Base-by-base conservation (phyloP, 1,140 invertebrate genomes). In the Drosophila fuyamai region DNA sequence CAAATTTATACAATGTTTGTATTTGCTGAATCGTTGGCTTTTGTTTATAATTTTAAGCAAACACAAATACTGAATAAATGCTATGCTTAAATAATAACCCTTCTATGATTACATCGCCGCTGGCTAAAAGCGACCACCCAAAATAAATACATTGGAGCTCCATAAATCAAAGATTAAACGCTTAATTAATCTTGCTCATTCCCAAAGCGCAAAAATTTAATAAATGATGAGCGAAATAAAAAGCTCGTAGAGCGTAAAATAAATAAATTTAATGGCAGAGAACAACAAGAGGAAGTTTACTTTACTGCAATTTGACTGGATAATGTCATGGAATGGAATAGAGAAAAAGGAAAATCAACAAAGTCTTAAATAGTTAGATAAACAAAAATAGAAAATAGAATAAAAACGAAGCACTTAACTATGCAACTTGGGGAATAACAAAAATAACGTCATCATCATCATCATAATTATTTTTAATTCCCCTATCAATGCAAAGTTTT, bases 151-250 rank as follows among this genome's bases (percentile, higher is more conserved):
- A 59, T 57, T 57, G 23, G 61, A 47, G 54, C 55, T 60, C 60
- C 74, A 88, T 86, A 83, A 88, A 86, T 86, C 79, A 84, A 73
- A 77, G 53, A 43, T 32, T 46, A 83, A 89, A 67, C 58, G 63
- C 54, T 70, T 88, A 88, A 86, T 89, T 83, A 86, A 80, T 88
- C 76, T 76, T 76, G 43, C 51, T 72, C 68, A 48, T 35, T 72
- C 68, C 68, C 68, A 48, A 36, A 71, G 43, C 38, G 40, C 40
- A 14, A 12, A 12, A 48, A 38, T 68, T 35, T 40, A 38, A 67
- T 57, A 76, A 60, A 68, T 66, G 61, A 59, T 27, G 60, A 75
- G 46, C 0, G 16, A 43, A 55, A 51, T 62, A 27, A 57, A 72
- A 43, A n/a, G 56, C 32, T 36, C 32, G 32, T 18, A 53, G 12